Evolutionary conservation across 2,888 invertebrate species (phyloP).

Genomic region (Eupithecia abbreviata): DNA sequence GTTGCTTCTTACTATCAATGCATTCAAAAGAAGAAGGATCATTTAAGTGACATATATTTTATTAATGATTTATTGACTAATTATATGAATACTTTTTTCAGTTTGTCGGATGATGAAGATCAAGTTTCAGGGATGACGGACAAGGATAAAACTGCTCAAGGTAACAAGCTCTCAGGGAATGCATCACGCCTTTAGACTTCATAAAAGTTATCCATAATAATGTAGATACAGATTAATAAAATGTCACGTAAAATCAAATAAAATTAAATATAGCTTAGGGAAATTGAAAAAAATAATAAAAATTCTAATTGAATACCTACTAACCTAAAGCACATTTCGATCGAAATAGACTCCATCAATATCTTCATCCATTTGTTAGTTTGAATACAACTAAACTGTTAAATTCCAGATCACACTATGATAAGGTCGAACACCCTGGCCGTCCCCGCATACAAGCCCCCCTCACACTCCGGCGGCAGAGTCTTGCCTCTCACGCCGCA

Average conservation of each 20-base stretch:
- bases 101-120: conserved; percentile 80
- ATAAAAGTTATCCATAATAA: background rate
- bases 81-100: conserved; percentile 46
- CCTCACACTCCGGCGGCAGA: conserved; percentile 69
- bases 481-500: conserved; percentile 72
- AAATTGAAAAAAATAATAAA: no score
- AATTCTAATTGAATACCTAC: no score
- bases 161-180: conserved; percentile 48
- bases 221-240: no score
- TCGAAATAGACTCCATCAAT: no score
- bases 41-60: background rate
- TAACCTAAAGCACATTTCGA: no score
- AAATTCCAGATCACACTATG: conserved; percentile 78
- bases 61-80: background rate
- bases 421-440: conserved; percentile 81
- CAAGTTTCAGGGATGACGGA: conserved; percentile 82
- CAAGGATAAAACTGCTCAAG: conserved; percentile 76
- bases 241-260: no score
- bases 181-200: background rate
- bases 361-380: background rate
- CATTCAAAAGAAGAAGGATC: background rate
- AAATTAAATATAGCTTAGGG: no score
- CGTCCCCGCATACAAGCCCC: conserved; percentile 78
- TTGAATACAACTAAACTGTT: background rate
- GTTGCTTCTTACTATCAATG: background rate